Percentiles rank a stretch among this genome's conserved stretches.
These are phyloP conservation scores for Ylistrum balloti DNA, from an alignment of 1,140 invertebrate species.

Conservation along the genomic window DNA sequence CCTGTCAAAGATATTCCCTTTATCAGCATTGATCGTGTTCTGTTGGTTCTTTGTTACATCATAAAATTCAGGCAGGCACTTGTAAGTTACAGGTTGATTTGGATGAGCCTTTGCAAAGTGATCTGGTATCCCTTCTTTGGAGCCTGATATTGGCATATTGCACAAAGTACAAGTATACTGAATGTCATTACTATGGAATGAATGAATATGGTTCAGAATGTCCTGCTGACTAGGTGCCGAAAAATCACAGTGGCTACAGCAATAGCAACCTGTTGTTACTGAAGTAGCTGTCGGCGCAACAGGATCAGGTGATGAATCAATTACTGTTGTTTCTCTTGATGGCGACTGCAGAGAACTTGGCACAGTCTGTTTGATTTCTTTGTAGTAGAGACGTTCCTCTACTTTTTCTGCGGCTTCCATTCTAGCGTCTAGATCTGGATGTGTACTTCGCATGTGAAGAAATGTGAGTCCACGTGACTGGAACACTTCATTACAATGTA, in stretches of 20 bases:
- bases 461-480: conserved; percentile 61
- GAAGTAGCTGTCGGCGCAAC: conserved; percentile 45
- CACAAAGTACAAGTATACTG: conserved; percentile 74
- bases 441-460: conserved; percentile 66
- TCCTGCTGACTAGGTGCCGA: conserved; percentile 68
- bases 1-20: conserved; percentile 72
- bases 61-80: conserved; percentile 72
- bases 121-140: conserved; percentile 67
- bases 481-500: conserved; percentile 66
- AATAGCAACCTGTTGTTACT: conserved; percentile 60
- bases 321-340: neutral
- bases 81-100: conserved; percentile 68
- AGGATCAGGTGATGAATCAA: conserved; percentile 60
- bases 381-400: conserved; percentile 64
- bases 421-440: conserved; percentile 63
- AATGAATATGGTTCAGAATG: conserved; percentile 66
- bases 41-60: conserved; percentile 64
- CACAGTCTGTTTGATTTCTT: conserved; percentile 54
- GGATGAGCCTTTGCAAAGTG: conserved; percentile 74
- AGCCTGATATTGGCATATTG: conserved; percentile 67
- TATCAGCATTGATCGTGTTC: conserved; percentile 49
- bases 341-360: neutral
- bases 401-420: conserved; percentile 65
- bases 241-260: conserved; percentile 72
- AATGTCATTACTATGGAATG: conserved; percentile 66